Base-by-base conservation (phyloP, 2,888 invertebrate genomes). In the Chymomyza caudatula region DNA sequence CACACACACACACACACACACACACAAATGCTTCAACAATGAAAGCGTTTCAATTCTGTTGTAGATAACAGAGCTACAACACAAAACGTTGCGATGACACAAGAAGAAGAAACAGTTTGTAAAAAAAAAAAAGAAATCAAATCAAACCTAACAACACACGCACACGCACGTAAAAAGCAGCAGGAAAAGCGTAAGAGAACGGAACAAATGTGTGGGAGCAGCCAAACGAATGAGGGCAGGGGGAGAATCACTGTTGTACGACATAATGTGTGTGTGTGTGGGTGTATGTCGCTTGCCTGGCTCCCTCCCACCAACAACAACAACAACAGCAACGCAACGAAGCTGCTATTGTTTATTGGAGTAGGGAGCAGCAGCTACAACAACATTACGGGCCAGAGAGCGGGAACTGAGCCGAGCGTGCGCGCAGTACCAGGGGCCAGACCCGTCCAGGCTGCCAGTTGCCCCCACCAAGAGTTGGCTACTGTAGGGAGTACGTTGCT, bases 331-430 rank as follows among this genome's bases (percentile, higher is more conserved):
- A n/a, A n/a, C 4, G 44, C 5, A 19, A 49, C 47, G 78, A 66
- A 78, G 74, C 73, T 76, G 76, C 76, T 74, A 78, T 81, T 84
- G 80, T 81, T 80, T 71, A 69, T 75, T 73, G 72, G 69, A 75
- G 69, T 66, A 62, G 77, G 73, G 73, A 70, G 65, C 47, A 55
- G 62, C 42, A 52, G 42, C 29, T 22, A 15, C 29, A 63, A 67
- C 56, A 59, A 59, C n/a, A n/a, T 44, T 23, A 44, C 62, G 60
- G 1, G 58, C 59, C 70, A 60, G 57, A 65, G 59, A 55, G 59
- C 25, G 67, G 56, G 67, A 58, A 5, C 19, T 17, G 11, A 17
- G 20, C 13, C 77, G 83, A 82, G 83, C 69, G 69, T 75, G 78
- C 83, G 78, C 77, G 66, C 65, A 65, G 15, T 52, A 29, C 37